Conservation (phyloP, 2,113 vertebrate species). For the Platysteira castanea region DNA sequence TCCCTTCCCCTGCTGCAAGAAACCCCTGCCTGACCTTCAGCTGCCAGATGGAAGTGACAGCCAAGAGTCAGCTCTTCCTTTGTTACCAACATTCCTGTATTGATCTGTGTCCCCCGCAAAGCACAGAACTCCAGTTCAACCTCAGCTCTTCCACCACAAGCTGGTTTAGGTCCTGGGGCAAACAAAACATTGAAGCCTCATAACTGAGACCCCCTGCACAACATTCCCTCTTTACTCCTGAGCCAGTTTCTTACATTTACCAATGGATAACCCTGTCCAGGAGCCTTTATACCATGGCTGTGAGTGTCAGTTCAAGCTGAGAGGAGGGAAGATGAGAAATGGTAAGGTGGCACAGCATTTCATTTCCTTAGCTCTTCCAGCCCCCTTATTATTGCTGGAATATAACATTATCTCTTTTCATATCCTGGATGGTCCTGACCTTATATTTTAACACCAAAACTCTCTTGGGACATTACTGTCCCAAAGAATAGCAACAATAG, state of each 20-base stretch:
- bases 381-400: neutral
- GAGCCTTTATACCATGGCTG: neutral
- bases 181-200: neutral
- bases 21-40: neutral
- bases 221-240: neutral
- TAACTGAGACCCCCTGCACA: neutral
- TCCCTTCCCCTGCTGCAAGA: neutral
- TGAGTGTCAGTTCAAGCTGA: neutral
- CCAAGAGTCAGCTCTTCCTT: neutral
- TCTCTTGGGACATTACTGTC: neutral
- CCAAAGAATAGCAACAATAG: neutral
- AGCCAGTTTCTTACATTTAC: neutral
- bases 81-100: neutral
- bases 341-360: neutral
- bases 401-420: neutral
- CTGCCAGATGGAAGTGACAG: constrained; percentile 1
- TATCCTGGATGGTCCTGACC: neutral
- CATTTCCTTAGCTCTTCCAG: neutral
- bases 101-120: neutral
- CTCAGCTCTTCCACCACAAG: neutral
- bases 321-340: neutral
- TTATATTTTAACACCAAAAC: neutral
- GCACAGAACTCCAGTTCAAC: neutral
- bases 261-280: neutral
- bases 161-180: neutral